These are phyloP conservation scores for Zophobas morio DNA, from an alignment of 1,140 invertebrate species.

Conservation along the genomic window DNA sequence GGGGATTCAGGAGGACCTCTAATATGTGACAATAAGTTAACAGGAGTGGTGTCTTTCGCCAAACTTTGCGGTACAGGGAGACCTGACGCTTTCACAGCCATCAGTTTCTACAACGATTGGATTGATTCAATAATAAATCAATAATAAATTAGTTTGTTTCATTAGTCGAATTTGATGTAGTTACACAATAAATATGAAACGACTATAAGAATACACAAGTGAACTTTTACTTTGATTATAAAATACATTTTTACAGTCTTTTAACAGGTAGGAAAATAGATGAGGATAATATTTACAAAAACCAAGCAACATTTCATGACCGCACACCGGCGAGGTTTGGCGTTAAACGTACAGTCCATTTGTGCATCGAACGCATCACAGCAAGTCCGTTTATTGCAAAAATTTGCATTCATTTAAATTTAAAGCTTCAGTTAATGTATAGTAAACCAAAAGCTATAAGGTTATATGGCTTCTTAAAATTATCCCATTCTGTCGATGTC, in stretches of 20 bases:
- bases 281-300: conserved; percentile 4
- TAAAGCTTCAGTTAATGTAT: conserved; percentile 5
- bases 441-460: not conserved
- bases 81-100: not conserved
- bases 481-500: not conserved
- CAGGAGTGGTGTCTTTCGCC: not conserved
- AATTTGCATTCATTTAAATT: not conserved
- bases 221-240: conserved; percentile 7
- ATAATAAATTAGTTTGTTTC: not conserved
- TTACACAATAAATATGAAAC: not conserved
- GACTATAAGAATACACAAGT: too few relatives aligned
- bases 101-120: not conserved
- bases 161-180: not conserved
- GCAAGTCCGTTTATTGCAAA: not conserved
- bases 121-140: not conserved
- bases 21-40: not conserved
- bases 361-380: conserved; percentile 8
- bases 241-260: conserved; percentile 24
- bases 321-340: not conserved
- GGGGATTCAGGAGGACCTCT: not conserved
- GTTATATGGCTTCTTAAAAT: not conserved
- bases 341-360: not conserved
- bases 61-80: not conserved
- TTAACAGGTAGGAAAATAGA: conserved; percentile 38
- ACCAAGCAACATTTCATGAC: not conserved